These are phyloP conservation scores for Cheumatopsyche charites DNA, from an alignment of 1,140 invertebrate genomes.

Conservation along the genomic window DNA sequence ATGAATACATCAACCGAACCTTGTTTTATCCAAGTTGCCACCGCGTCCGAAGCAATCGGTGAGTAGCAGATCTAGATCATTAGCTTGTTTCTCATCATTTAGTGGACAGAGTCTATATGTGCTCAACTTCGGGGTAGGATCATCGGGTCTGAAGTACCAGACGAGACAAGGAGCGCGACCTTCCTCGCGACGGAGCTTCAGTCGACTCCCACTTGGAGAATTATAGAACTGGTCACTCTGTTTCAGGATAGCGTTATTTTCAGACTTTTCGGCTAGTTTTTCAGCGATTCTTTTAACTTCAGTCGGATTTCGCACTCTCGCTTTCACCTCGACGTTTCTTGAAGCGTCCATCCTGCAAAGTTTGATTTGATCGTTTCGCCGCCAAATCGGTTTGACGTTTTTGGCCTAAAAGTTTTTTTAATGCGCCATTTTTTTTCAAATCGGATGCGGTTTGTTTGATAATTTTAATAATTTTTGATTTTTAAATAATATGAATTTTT, in stretches of 20 bases:
- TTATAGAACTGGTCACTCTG: constrained; percentile 42
- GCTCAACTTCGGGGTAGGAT: constrained; percentile 58
- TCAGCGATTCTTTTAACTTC: constrained; percentile 62
- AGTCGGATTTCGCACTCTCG: constrained; percentile 64
- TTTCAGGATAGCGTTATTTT: neutral
- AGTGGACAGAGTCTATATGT: constrained; percentile 53
- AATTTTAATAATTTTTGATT: too few species aligned
- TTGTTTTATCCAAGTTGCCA: constrained; percentile 72
- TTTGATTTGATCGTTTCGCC: neutral
- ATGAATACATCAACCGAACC: constrained; percentile 18
- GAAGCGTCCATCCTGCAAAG: constrained; percentile 49
- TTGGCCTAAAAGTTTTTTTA: neutral
- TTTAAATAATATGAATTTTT: too few species aligned
- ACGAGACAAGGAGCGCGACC: constrained; percentile 73
- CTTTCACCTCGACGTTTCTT: constrained; percentile 73
- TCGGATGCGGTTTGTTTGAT: too few species aligned
- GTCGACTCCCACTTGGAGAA: constrained; percentile 43
- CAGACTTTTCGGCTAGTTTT: constrained; percentile 58
- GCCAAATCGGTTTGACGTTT: neutral
- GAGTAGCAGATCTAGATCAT: constrained; percentile 48
- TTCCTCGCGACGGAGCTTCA: constrained; percentile 35
- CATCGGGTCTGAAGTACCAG: constrained; percentile 65
- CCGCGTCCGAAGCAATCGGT: constrained; percentile 57
- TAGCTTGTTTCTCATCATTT: constrained; percentile 51
- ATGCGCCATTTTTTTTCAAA: too few species aligned